These are phyloP conservation scores for Hemibagrus wyckioides DNA, from an alignment of 2,113 vertebrate genomes.

Conservation along the genomic window DNA sequence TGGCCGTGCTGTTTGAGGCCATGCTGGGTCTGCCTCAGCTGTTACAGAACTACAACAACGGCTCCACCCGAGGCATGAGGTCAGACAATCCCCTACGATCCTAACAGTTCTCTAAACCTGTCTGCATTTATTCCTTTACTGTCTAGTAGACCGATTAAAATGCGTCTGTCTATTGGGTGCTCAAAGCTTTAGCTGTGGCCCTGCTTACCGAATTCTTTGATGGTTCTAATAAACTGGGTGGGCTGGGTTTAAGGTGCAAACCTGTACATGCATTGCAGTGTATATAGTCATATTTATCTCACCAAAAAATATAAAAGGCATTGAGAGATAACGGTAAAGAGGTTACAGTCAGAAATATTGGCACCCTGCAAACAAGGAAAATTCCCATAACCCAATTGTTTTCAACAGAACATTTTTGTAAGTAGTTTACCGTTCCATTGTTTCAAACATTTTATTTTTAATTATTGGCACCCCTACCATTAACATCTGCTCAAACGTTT, in stretches of 20 bases:
- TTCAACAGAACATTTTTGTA: not conserved
- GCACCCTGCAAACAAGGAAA: not conserved
- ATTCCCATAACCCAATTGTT: not conserved
- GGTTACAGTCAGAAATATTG: not conserved
- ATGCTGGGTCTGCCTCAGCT: conserved; percentile 81
- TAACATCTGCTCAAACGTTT: not conserved
- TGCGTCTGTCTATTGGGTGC: not conserved
- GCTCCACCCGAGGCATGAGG: conserved; percentile 82
- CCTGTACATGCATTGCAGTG: not conserved
- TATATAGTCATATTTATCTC: not conserved
- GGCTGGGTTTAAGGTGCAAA: not conserved
- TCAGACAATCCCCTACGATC: conserved; percentile 41
- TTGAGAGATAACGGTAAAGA: not conserved
- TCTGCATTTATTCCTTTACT: not conserved
- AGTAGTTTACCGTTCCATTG: not conserved
- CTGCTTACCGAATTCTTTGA: not conserved
- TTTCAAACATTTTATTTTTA: not conserved
- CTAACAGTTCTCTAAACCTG: not conserved
- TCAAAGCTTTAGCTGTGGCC: not conserved
- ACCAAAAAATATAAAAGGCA: not conserved
- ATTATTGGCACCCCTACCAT: not conserved
- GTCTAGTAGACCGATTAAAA: not conserved
- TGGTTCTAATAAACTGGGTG: not conserved
- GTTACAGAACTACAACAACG: conserved; percentile 76
- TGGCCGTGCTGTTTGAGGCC: conserved; percentile 77